A percentile compares a stretch with the other conserved stretches of the same genome.
Conservation (phyloP, 2,113 vertebrate genomes). For the Sapayoa aenigma region DNA sequence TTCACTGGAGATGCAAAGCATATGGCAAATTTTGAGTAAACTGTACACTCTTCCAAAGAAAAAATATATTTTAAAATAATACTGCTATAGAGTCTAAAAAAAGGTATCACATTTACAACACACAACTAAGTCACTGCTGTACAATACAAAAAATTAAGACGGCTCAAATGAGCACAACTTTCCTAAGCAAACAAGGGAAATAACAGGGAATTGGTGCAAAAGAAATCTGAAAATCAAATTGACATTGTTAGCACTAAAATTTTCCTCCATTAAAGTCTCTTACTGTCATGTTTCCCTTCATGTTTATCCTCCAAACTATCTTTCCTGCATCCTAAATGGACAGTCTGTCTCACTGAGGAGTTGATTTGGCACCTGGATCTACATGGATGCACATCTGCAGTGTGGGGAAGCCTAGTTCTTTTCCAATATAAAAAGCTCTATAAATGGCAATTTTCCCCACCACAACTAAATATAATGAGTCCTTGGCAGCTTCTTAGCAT, state of each 20-base stretch:
- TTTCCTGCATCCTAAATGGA: background rate
- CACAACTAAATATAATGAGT: slow-evolving; percentile 41
- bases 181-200: background rate
- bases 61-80: slow-evolving; percentile 50
- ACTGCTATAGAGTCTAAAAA: slow-evolving; percentile 2
- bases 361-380: background rate
- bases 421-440: background rate
- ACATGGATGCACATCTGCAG: slow-evolving; percentile 2
- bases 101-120: background rate
- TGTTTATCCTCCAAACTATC: background rate
- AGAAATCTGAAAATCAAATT: background rate
- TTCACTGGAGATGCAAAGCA: slow-evolving; percentile 42
- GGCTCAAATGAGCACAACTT: background rate
- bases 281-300: background rate
- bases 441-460: slow-evolving; percentile 4
- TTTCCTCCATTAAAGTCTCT: background rate
- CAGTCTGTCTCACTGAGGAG: background rate
- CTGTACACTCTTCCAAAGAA: slow-evolving; percentile 17
- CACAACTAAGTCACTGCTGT: background rate
- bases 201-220: background rate
- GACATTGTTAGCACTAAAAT: background rate
- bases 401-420: background rate
- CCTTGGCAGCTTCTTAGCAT: slow-evolving; percentile 37
- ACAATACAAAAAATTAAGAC: background rate
- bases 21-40: slow-evolving; percentile 59